A percentile compares a stretch with the other conserved stretches of the same genome.
Evolutionary conservation across 2,888 invertebrate species (phyloP).

Genomic region (Tubulanus polymorphus): DNA sequence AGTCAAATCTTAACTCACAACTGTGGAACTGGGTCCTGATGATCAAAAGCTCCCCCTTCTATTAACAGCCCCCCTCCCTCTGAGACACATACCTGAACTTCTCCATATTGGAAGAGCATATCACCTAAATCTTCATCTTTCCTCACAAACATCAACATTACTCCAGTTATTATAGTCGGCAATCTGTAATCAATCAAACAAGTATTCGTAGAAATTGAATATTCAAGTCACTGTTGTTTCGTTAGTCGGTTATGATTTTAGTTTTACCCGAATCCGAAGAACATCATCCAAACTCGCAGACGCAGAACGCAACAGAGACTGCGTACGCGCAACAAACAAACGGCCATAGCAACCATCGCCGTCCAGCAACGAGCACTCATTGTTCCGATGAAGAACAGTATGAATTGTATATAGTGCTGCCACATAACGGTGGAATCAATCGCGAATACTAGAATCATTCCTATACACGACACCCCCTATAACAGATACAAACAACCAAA

Average conservation of each 20-base stretch:
- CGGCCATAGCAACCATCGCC: constrained; percentile 72
- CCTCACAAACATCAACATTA: constrained; percentile 62
- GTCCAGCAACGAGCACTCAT: constrained; percentile 83
- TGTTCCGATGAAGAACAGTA: constrained; percentile 66
- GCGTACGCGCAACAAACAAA: constrained; percentile 77
- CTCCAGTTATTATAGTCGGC: constrained; percentile 65
- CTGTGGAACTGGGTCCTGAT: no score
- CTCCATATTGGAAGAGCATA: constrained; percentile 75
- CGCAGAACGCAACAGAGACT: constrained; percentile 78
- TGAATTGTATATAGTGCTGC: constrained; percentile 69
- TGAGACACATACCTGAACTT: constrained; percentile 65
- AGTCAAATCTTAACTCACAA: no score
- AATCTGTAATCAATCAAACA: constrained; percentile 23
- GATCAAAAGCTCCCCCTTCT: no score
- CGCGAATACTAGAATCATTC: constrained; percentile 68
- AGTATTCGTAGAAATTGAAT: background rate
- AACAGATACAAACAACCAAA: constrained; percentile 9
- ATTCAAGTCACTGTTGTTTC: background rate
- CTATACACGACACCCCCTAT: constrained; percentile 55
- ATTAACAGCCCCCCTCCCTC: no score
- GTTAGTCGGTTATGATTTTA: background rate
- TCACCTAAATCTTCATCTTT: constrained; percentile 60
- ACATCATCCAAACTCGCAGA: constrained; percentile 57
- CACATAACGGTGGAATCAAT: constrained; percentile 54
- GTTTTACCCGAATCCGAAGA: constrained; percentile 39